A percentile compares a stretch with the other conserved stretches of the same genome.
Evolutionary conservation across 2,888 invertebrate species (phyloP).

Genomic region (Aleiodes alternator): DNA sequence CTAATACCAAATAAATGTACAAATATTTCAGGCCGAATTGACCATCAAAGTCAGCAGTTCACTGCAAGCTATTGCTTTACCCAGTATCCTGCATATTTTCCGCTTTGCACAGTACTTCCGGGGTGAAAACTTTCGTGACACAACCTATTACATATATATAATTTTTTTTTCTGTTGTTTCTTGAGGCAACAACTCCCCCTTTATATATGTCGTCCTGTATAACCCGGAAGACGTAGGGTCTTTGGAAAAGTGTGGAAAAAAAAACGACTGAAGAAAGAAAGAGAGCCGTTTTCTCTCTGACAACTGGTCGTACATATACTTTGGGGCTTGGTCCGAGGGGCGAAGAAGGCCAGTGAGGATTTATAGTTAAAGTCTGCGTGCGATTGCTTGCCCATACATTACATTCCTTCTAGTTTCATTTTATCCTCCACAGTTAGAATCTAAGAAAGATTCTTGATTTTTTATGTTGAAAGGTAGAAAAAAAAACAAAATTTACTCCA

Average conservation of each 20-base stretch:
- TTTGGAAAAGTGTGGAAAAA: constrained; percentile 27
- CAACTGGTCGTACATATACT: constrained; percentile 7
- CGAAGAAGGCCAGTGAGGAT: constrained; percentile 58
- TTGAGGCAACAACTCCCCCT: constrained; percentile 4
- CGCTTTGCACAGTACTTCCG: constrained; percentile 42
- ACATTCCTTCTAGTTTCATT: constrained; percentile 52
- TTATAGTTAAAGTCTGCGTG: constrained; percentile 65
- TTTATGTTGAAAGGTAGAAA: constrained; percentile 6
- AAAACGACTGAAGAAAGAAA: constrained; percentile 2
- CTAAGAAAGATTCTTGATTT: neutral
- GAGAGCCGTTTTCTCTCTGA: constrained; percentile 17
- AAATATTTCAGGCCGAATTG: neutral
- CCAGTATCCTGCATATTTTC: constrained; percentile 42
- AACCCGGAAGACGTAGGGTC: constrained; percentile 22
- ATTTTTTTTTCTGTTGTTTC: constrained; percentile 25
- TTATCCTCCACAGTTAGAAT: neutral
- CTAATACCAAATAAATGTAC: neutral
- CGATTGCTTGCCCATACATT: constrained; percentile 65
- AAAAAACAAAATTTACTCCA: neutral
- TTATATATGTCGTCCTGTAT: constrained; percentile 24
- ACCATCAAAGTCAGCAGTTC: neutral
- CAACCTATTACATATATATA: constrained; percentile 41
- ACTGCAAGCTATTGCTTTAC: constrained; percentile 4
- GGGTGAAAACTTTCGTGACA: constrained; percentile 30
- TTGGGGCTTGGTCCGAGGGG: constrained; percentile 45